These are phyloP conservation scores for Andrena flavipes DNA, from an alignment of 2,888 invertebrate genomes.

Conservation along the genomic window DNA sequence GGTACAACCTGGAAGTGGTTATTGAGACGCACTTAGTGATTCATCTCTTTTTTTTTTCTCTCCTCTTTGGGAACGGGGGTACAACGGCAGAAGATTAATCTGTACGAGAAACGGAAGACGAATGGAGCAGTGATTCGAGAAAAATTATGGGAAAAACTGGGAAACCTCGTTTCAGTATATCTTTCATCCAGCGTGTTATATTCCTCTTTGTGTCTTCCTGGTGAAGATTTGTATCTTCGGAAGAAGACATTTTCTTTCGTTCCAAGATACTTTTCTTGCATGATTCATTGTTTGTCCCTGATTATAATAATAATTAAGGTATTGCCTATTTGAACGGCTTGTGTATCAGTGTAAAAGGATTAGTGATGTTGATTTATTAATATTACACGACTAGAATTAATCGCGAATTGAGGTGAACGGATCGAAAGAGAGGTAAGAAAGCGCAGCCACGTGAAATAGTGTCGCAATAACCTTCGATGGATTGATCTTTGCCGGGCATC, in stretches of 20 bases:
- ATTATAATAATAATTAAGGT: background rate
- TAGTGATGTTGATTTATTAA: too few relatives aligned
- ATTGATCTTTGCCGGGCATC: conserved; percentile 46
- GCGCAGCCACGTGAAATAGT: conserved; percentile 31
- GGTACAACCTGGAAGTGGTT: conserved; percentile 52
- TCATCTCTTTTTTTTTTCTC: conserved; percentile 9
- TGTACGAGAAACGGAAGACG: conserved; percentile 13
- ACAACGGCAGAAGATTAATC: conserved; percentile 40
- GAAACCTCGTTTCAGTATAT: conserved; percentile 3
- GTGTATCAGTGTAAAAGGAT: background rate
- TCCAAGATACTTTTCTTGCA: background rate
- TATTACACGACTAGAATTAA: background rate
- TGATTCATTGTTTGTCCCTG: background rate
- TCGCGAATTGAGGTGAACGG: conserved; percentile 28
- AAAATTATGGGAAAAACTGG: conserved; percentile 19
- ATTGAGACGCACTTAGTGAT: conserved; percentile 45
- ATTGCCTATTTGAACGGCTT: conserved; percentile 2
- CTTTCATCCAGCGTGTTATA: background rate
- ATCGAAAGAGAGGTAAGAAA: conserved; percentile 30
- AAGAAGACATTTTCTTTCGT: conserved; percentile 1
- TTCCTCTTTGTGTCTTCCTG: background rate
- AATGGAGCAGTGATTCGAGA: conserved; percentile 11
- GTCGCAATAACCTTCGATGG: conserved; percentile 36
- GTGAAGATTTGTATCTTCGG: conserved; percentile 1
- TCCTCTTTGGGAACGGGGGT: background rate